Evolutionary conservation across 1,140 invertebrate genomes (phyloP).

Genomic region (Drosophila arawakana): DNA sequence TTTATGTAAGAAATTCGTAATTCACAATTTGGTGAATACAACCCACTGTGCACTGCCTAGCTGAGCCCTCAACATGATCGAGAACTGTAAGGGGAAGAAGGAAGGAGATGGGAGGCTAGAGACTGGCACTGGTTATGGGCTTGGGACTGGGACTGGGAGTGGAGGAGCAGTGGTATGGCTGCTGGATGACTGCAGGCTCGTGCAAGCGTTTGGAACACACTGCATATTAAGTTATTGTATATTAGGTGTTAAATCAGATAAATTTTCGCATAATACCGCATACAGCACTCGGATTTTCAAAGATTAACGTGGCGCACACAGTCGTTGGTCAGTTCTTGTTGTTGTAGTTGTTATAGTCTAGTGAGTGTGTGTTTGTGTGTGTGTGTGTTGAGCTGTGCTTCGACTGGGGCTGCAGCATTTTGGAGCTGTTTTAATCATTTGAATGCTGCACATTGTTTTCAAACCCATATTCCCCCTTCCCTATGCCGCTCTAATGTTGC

Average conservation of each 20-base stretch:
- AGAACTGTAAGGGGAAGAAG: slow-evolving; percentile 1
- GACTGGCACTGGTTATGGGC: slow-evolving; percentile 15
- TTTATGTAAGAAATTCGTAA: not conserved
- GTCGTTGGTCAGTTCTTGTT: slow-evolving; percentile 61
- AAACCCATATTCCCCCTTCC: slow-evolving; percentile 27
- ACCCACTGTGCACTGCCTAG: slow-evolving; percentile 36
- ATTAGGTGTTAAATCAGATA: slow-evolving; percentile 85
- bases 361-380: slow-evolving; percentile 14
- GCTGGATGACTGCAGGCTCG: slow-evolving; percentile 76
- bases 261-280: slow-evolving; percentile 85
- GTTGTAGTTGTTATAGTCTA: slow-evolving; percentile 29
- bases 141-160: slow-evolving; percentile 17
- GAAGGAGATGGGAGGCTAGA: not conserved
- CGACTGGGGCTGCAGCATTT: slow-evolving; percentile 68
- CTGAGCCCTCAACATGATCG: slow-evolving; percentile 16
- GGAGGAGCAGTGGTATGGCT: slow-evolving; percentile 35
- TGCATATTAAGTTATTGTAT: slow-evolving; percentile 85
- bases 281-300: slow-evolving; percentile 85
- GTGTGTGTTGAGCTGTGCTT: slow-evolving; percentile 40
- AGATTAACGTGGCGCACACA: slow-evolving; percentile 84
- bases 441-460: slow-evolving; percentile 80
- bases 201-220: slow-evolving; percentile 75
- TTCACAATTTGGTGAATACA: not conserved
- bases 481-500: too few relatives aligned
- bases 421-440: slow-evolving; percentile 79